Conservation (phyloP, 1,140 invertebrate species). For the Alviniconcha marisindica region DNA sequence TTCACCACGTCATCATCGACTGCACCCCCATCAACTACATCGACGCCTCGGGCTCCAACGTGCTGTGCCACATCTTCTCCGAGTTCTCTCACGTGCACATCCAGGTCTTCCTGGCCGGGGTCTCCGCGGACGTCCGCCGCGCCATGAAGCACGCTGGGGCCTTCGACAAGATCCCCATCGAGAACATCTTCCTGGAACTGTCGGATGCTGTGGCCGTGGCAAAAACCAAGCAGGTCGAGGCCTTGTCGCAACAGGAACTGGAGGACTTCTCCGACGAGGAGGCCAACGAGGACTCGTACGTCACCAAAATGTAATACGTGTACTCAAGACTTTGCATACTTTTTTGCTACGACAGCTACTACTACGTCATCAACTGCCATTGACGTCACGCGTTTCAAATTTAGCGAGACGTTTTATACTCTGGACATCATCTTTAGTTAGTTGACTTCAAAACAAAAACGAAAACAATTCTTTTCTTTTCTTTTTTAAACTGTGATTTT, state of each 20-base stretch:
- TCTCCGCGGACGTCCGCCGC: constrained; percentile 57
- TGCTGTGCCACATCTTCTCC: constrained; percentile 69
- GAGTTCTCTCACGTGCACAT: constrained; percentile 70
- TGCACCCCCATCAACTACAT: constrained; percentile 75
- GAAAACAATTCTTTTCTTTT: too few species aligned
- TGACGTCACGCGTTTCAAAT: not conserved
- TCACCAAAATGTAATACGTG: constrained; percentile 59
- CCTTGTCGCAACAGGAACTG: constrained; percentile 51
- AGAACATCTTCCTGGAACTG: constrained; percentile 66
- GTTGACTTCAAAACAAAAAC: too few species aligned
- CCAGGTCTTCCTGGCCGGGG: constrained; percentile 65
- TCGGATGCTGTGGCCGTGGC: constrained; percentile 65
- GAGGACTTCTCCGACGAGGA: constrained; percentile 68
- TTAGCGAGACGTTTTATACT: too few species aligned
- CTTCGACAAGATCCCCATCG: constrained; percentile 63
- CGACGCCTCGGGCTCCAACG: constrained; percentile 76
- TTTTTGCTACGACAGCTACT: too few species aligned
- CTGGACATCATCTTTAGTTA: too few species aligned
- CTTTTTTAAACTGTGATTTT: too few species aligned
- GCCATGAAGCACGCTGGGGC: constrained; percentile 65
- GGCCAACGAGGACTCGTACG: constrained; percentile 68
- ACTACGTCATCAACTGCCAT: not conserved
- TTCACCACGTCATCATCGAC: constrained; percentile 74
- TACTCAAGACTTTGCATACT: too few species aligned
- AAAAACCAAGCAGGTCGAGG: constrained; percentile 53